Evolutionary conservation across 2,113 vertebrate genomes (phyloP), one percentile per base, ranked within the genome.

Genomic region (Gobio gobio): DNA sequence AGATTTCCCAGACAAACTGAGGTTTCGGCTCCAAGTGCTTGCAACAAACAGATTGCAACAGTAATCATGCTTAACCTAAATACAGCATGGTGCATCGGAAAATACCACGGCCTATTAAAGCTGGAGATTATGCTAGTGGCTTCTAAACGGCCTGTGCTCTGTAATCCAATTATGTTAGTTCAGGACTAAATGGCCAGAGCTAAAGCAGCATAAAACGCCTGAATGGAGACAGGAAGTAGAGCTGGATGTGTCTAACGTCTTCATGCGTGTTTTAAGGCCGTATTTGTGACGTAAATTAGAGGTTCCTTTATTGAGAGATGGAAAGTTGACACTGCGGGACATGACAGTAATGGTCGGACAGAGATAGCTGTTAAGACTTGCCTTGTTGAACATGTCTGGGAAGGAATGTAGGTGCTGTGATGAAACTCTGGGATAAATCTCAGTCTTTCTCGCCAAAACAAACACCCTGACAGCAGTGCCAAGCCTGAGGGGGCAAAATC

Each of bases 41-140:
- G 45, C 33, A 74, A 83, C 16, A 49, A 80, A 87, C 75, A 87
- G 80, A 74, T 66, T 78, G 85, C 81, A 81, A 81, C 26, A 81
- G 79, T 87, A 87, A 88, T 84, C 75, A 64, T 51, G 72, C 63
- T 81, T 84, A 86, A 85, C 85, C 85, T 43, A 82, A 86, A 90
- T 78, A 76, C 47, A 36, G 66, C 40, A 36, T 29, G 49, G 68
- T 63, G 70, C 16, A 29, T 59, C 68, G 26, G 29, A 85, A 85
- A 77, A 85, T 80, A 79, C 29, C 72, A 59, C 10, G 13, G 66
- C 51, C 74, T 74, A 77, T 68, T 79, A 76, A 79, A 51, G 58
- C 45, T 59, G 72, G 12, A 79, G 84, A 85, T 88, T 87, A 89
- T 54, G 68, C 78, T 58, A 26, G 45, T 56, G 61, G 85, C 49